Evolutionary conservation across 1,140 invertebrate genomes (phyloP).

Genomic region (Nasonia longicornis): DNA sequence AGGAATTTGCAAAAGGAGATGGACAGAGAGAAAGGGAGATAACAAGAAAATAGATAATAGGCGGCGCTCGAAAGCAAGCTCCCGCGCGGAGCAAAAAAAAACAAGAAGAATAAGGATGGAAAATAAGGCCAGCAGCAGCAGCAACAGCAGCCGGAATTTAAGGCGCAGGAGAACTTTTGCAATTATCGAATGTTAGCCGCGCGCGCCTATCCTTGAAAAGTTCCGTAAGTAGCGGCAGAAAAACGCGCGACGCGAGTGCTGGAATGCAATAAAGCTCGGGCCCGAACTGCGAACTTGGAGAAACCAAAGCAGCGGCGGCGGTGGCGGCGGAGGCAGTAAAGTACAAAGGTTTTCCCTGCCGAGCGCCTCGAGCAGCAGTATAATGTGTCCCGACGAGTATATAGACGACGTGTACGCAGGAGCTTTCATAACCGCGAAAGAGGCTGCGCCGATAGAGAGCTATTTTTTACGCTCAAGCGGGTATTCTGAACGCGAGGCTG

Average conservation of each 20-base stretch:
- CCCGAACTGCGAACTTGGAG: conserved; percentile 19
- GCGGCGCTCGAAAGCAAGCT: background rate
- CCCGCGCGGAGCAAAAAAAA: background rate
- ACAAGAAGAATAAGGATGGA: background rate
- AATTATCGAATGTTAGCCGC: conserved; percentile 38
- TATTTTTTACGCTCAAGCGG: conserved; percentile 28
- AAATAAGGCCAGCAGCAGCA: conserved; percentile 6
- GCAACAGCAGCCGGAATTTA: conserved; percentile 16
- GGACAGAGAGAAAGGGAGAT: background rate
- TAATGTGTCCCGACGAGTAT: conserved; percentile 33
- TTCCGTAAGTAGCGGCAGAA: conserved; percentile 31
- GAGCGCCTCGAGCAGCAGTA: background rate
- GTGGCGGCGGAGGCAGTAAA: background rate
- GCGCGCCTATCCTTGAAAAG: conserved; percentile 33
- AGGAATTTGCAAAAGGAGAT: conserved; percentile 20
- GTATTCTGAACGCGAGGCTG: background rate
- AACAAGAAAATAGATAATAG: conserved; percentile 28
- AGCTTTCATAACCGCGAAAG: background rate
- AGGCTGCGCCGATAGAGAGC: background rate
- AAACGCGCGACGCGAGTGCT: conserved; percentile 12
- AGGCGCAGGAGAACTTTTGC: conserved; percentile 35
- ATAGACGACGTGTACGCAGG: conserved; percentile 4
- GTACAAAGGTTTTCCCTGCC: conserved; percentile 32
- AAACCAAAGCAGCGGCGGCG: background rate
- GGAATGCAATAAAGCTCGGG: conserved; percentile 43